These are phyloP conservation scores for Trinorchestia longiramus DNA, from an alignment of 1,140 invertebrate genomes.

Conservation along the genomic window DNA sequence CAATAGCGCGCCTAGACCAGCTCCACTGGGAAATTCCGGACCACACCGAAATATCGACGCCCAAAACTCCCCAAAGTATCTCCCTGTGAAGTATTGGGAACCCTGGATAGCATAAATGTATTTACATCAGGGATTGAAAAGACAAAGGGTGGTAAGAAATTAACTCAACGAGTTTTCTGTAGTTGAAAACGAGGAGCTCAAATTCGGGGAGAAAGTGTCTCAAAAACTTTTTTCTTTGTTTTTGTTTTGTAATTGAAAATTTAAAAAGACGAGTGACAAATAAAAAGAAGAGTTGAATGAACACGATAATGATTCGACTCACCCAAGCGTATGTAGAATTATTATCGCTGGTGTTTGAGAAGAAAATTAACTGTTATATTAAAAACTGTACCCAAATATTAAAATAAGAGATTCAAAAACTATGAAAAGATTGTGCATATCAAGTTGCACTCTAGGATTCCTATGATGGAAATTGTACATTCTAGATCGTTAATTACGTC, in stretches of 20 bases:
- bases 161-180: not conserved
- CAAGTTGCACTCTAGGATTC: too few species aligned
- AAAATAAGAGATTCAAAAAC: too few species aligned
- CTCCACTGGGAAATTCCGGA: not conserved
- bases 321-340: not conserved
- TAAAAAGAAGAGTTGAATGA: not conserved
- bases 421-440: too few species aligned
- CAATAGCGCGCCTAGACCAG: not conserved
- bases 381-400: too few species aligned
- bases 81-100: not conserved
- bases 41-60: not conserved
- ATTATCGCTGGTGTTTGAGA: too few species aligned
- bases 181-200: not conserved
- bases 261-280: not conserved
- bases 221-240: not conserved
- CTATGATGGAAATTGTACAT: too few species aligned
- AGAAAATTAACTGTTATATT: too few species aligned
- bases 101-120: not conserved
- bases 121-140: not conserved
- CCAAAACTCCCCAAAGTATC: not conserved
- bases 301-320: not conserved
- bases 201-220: not conserved
- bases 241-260: not conserved
- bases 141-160: not conserved
- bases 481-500: too few species aligned